These are phyloP conservation scores for Drosophila mimica DNA, from an alignment of 2,888 invertebrate genomes.

Conservation along the genomic window DNA sequence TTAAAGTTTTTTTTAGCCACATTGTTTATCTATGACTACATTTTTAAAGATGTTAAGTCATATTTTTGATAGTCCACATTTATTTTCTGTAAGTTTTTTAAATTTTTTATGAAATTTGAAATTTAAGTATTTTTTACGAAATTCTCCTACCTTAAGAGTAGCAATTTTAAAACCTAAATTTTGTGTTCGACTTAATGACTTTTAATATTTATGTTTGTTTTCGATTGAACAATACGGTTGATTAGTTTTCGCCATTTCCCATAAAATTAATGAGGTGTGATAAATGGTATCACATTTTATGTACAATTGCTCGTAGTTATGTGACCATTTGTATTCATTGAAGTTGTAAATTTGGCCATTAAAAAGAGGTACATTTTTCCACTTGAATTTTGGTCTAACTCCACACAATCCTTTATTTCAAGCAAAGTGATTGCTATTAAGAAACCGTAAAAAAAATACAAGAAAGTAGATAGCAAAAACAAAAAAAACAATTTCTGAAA, in stretches of 20 bases:
- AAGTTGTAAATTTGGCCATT: background rate
- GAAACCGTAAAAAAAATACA: conserved; percentile 10
- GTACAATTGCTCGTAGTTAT: conserved; percentile 22
- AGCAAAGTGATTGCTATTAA: conserved; percentile 46
- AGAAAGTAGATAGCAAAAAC: conserved; percentile 20
- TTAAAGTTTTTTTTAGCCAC: background rate
- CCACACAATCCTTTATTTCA: conserved; percentile 30
- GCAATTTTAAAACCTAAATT: background rate
- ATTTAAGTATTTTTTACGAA: background rate
- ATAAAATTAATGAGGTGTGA: conserved; percentile 45
- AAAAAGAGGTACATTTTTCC: conserved; percentile 20
- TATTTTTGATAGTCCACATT: background rate
- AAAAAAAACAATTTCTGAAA: conserved; percentile 41
- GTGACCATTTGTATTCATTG: conserved; percentile 32
- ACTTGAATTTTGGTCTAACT: conserved; percentile 2
- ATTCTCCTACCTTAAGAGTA: background rate
- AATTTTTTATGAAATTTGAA: background rate
- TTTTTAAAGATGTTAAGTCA: no score
- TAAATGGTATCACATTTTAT: conserved; percentile 34
- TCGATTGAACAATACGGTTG: conserved; percentile 37
- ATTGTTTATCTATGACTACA: background rate
- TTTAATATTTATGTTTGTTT: conserved; percentile 5
- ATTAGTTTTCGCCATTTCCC: conserved; percentile 27
- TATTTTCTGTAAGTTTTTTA: no score
- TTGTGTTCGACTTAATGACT: background rate